phyloP scores from a whole-genome alignment of 2,113 vertebrate species.

The Phylloscopus trochiloides region DNA sequence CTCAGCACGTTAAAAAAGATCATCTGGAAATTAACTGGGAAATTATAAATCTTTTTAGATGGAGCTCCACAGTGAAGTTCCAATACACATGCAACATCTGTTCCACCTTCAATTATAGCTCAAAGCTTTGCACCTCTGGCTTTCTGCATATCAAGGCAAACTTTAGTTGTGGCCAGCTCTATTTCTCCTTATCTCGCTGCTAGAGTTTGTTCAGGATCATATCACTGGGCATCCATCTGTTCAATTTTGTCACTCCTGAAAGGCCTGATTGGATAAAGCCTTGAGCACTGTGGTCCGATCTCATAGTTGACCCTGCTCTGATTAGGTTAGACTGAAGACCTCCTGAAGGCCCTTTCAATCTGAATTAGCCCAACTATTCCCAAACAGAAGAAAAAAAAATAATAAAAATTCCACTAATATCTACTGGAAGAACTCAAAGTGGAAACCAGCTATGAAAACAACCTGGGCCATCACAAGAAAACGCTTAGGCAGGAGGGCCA shows the following conservation, averaged over 20 bases:
- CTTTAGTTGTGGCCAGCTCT: not conserved
- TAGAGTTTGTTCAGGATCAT: not conserved
- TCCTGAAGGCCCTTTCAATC: not conserved
- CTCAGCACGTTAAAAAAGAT: not conserved
- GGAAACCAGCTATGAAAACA: not conserved
- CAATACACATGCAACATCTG: not conserved
- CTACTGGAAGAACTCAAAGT: not conserved
- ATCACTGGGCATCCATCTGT: not conserved
- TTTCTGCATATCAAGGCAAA: not conserved
- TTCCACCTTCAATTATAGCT: not conserved
- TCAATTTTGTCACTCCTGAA: not conserved
- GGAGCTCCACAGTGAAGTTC: not conserved
- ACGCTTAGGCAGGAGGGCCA: not conserved
- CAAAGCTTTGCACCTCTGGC: not conserved
- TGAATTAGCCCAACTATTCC: not conserved
- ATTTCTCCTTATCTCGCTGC: not conserved
- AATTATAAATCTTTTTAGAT: not conserved
- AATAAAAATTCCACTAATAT: not conserved
- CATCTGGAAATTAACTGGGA: conserved; percentile 26
- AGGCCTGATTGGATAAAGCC: not conserved
- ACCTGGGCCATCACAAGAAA: not conserved
- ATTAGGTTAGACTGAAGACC: not conserved
- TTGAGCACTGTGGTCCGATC: not conserved
- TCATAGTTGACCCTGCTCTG: not conserved
- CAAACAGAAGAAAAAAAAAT: not conserved